These are phyloP conservation scores for Oscheius onirici DNA, from an alignment of 2,888 invertebrate genomes.

Conservation along the genomic window DNA sequence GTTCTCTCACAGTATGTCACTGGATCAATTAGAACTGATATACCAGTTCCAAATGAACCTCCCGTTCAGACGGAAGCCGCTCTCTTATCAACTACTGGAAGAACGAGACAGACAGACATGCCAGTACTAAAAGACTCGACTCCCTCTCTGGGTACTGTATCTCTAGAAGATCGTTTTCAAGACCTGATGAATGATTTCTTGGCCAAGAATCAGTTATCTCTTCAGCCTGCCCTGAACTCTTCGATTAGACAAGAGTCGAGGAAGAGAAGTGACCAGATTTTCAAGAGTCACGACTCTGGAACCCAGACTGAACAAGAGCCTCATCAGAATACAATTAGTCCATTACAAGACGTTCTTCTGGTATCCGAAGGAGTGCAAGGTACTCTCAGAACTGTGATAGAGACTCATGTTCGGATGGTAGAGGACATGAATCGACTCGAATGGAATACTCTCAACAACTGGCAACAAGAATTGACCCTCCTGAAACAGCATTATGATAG, in stretches of 20 bases:
- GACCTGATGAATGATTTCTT: neutral
- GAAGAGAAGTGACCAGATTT: neutral
- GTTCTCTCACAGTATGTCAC: too few relatives aligned
- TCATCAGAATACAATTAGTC: neutral
- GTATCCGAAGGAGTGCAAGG: constrained; percentile 9
- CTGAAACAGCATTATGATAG: neutral
- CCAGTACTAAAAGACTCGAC: too few relatives aligned
- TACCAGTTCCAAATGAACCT: too few relatives aligned
- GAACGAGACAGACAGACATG: too few relatives aligned
- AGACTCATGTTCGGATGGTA: constrained; percentile 10
- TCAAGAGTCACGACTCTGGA: neutral
- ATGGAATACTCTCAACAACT: constrained; percentile 5
- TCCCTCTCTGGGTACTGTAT: too few relatives aligned
- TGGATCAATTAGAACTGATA: too few relatives aligned
- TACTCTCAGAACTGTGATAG: neutral
- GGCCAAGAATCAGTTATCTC: neutral
- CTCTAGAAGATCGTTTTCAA: neutral
- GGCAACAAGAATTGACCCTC: constrained; percentile 2
- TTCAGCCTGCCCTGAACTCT: too few relatives aligned
- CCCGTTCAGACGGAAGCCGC: too few relatives aligned
- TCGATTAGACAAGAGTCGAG: neutral
- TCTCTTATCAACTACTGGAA: too few relatives aligned
- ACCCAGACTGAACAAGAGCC: neutral
- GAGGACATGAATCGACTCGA: constrained; percentile 25
- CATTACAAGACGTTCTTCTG: neutral